Percentiles rank a stretch among this genome's conserved stretches.
phyloP scores from a whole-genome alignment of 2,113 vertebrate species.

The Corvus cornix region DNA sequence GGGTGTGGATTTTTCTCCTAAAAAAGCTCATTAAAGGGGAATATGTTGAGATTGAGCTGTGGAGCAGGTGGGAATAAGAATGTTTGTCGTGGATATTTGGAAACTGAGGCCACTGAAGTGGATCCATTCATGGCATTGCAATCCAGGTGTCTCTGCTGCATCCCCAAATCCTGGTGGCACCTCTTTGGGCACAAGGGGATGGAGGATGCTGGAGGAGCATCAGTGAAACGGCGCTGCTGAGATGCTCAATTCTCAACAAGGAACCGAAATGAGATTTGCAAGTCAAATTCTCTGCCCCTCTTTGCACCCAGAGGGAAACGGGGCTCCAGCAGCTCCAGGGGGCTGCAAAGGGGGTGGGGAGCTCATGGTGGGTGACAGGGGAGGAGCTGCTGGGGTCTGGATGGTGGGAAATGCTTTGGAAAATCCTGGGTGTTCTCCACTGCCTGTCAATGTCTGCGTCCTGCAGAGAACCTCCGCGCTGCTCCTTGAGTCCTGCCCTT shows the following conservation, averaged over 20 bases:
- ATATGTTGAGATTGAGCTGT: fast-evolving
- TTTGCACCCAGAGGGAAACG: background rate
- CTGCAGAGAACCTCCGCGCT: background rate
- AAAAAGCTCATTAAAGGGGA: background rate
- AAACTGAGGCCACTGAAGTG: background rate
- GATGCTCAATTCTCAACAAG: background rate
- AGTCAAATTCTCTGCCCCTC: background rate
- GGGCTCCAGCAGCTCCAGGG: background rate
- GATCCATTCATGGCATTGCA: background rate
- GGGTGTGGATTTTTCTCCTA: background rate
- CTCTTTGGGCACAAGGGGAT: background rate
- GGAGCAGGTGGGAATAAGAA: background rate
- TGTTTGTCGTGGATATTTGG: background rate
- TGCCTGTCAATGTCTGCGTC: background rate
- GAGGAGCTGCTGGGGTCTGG: background rate
- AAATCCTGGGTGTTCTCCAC: background rate
- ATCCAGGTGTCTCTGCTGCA: background rate
- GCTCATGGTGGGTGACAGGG: background rate
- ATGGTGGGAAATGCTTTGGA: background rate
- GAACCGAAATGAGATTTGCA: conserved; percentile 13
- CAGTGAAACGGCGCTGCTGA: background rate
- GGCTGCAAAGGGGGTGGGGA: background rate
- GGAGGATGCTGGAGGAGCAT: background rate
- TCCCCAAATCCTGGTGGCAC: fast-evolving
- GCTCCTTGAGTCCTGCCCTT: background rate